phyloP scores from a whole-genome alignment of 2,888 invertebrate genomes.

The Nomada flava region DNA sequence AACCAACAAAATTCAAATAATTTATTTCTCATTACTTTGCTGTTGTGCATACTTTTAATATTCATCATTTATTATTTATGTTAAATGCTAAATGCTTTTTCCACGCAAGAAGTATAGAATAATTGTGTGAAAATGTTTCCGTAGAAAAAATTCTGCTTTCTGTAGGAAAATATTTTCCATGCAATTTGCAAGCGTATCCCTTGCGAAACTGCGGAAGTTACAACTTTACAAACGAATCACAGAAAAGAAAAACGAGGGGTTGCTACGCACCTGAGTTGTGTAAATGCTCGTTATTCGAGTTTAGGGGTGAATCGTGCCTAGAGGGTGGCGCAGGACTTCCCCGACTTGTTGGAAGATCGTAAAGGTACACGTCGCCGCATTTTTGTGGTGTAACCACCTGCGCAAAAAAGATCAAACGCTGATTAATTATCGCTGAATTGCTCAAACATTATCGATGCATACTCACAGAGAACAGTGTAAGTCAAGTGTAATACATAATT shows the following conservation, averaged over 20 bases:
- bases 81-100: too few relatives aligned
- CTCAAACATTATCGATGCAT: not conserved
- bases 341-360: constrained; percentile 87
- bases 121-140: not conserved
- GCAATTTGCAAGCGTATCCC: not conserved
- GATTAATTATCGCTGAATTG: constrained; percentile 30
- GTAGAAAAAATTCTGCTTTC: not conserved
- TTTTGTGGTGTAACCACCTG: constrained; percentile 90
- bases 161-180: not conserved
- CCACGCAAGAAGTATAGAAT: not conserved
- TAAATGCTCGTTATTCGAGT: constrained; percentile 80
- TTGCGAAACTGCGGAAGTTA: not conserved
- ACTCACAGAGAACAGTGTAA: too few relatives aligned
- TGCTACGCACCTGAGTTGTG: constrained; percentile 76
- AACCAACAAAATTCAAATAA: too few relatives aligned
- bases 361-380: constrained; percentile 90
- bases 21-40: too few relatives aligned
- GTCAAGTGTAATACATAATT: not conserved
- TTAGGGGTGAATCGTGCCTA: constrained; percentile 81
- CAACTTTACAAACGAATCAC: not conserved
- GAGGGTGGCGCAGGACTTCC: constrained; percentile 80
- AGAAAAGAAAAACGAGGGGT: constrained; percentile 9
- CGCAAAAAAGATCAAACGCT: constrained; percentile 55
- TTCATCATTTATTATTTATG: too few relatives aligned
- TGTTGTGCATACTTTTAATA: too few relatives aligned